Evolutionary conservation across 2,797 vertebrate species (phyloP).

Genomic region (Rhabdomys pumilio): DNA sequence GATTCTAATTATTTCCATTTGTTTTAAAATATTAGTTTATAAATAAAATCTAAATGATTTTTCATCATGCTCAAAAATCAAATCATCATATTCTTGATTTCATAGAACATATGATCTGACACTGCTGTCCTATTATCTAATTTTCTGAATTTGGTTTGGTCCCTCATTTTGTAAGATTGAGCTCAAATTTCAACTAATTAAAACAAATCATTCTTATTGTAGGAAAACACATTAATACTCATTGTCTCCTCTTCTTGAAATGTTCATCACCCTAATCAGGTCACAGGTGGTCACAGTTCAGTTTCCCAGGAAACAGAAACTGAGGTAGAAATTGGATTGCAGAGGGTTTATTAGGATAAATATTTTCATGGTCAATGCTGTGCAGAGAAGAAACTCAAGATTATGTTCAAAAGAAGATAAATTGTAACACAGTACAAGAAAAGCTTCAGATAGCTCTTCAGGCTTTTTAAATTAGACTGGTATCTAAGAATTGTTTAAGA

Average conservation of each 20-base stretch:
- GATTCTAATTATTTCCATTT: slow-evolving; percentile 10
- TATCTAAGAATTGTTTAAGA: neutral
- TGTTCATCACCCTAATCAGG: neutral
- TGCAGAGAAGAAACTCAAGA: neutral
- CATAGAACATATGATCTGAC: too few relatives aligned
- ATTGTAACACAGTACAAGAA: neutral
- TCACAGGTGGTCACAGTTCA: neutral
- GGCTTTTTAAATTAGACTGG: neutral
- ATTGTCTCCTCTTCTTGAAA: neutral
- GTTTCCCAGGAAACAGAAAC: slow-evolving; percentile 24
- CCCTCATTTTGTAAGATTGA: neutral
- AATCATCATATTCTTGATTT: neutral
- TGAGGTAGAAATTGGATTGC: neutral
- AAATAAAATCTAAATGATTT: neutral
- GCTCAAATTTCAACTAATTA: neutral
- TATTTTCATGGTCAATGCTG: neutral
- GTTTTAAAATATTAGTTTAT: slow-evolving; percentile 25
- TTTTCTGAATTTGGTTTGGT: slow-evolving; percentile 32
- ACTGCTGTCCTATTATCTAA: neutral
- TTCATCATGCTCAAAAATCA: neutral
- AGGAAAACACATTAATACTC: neutral
- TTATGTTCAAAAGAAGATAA: neutral
- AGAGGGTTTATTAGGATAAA: neutral
- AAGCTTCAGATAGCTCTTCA: rapidly evolving
- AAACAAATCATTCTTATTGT: neutral